Evolutionary conservation across 2,888 invertebrate species (phyloP).

Genomic region (Drosophila melanocephala): DNA sequence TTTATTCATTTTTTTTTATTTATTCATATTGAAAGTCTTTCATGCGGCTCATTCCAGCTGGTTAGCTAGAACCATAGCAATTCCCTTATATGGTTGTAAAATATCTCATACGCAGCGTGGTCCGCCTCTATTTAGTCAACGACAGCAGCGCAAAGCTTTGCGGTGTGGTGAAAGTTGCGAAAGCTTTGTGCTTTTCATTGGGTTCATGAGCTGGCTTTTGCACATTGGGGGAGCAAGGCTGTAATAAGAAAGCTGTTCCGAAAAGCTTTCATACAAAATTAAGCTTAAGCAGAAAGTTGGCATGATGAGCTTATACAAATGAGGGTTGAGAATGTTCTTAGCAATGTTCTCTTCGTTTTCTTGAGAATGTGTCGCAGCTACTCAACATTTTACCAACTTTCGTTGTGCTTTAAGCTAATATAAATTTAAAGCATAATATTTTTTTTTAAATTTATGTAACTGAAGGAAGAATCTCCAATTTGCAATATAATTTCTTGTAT

Average conservation of each 20-base stretch:
- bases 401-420: background rate
- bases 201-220: constrained; percentile 1
- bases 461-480: background rate
- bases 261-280: background rate
- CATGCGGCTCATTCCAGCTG: constrained; percentile 3
- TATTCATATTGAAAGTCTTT: background rate
- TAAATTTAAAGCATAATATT: background rate
- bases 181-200: constrained; percentile 14
- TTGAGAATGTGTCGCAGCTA: background rate
- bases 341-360: background rate
- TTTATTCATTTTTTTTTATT: background rate
- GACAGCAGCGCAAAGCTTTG: constrained; percentile 11
- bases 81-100: constrained; percentile 32
- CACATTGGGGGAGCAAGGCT: background rate
- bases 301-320: background rate
- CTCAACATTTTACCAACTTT: background rate
- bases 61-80: background rate
- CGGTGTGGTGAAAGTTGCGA: constrained; percentile 20
- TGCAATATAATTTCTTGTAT: background rate
- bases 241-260: background rate
- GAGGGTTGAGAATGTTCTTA: background rate
- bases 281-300: background rate
- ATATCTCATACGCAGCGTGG: constrained; percentile 36
- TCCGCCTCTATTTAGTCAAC: background rate
- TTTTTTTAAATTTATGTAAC: background rate